Conservation (phyloP, 2,797 vertebrate species). For the Myotis myotis region DNA sequence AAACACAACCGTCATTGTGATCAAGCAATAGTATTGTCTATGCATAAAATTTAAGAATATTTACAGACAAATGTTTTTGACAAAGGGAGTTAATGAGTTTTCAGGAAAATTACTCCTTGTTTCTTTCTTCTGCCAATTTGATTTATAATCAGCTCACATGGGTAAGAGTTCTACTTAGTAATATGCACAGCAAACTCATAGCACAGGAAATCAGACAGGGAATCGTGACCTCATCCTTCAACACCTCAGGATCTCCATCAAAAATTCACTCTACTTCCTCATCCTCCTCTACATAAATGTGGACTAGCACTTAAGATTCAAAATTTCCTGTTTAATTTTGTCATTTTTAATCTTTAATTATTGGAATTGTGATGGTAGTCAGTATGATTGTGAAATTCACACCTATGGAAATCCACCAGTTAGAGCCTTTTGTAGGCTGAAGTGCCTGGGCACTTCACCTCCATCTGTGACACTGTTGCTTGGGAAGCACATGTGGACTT, state of each 20-base stretch:
- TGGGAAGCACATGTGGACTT: neutral
- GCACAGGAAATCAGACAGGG: neutral
- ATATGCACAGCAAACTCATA: neutral
- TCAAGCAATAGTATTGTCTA: neutral
- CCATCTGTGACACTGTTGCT: neutral
- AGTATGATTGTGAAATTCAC: neutral
- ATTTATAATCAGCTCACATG: neutral
- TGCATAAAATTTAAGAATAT: neutral
- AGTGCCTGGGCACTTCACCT: neutral
- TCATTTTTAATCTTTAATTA: neutral
- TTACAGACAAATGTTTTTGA: neutral
- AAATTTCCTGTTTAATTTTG: neutral
- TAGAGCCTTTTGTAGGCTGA: neutral
- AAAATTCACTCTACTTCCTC: neutral
- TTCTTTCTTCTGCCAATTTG: neutral
- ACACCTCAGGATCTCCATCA: neutral
- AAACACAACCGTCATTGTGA: neutral
- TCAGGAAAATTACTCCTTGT: neutral
- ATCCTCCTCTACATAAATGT: neutral
- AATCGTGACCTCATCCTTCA: neutral
- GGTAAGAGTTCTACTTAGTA: neutral
- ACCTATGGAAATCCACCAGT: accelerated
- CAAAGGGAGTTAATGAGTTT: neutral
- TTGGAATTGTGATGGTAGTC: neutral
- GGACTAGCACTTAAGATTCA: neutral